These are phyloP conservation scores for Illadopsis cleaveri DNA, from an alignment of 2,113 vertebrate species.

Conservation along the genomic window DNA sequence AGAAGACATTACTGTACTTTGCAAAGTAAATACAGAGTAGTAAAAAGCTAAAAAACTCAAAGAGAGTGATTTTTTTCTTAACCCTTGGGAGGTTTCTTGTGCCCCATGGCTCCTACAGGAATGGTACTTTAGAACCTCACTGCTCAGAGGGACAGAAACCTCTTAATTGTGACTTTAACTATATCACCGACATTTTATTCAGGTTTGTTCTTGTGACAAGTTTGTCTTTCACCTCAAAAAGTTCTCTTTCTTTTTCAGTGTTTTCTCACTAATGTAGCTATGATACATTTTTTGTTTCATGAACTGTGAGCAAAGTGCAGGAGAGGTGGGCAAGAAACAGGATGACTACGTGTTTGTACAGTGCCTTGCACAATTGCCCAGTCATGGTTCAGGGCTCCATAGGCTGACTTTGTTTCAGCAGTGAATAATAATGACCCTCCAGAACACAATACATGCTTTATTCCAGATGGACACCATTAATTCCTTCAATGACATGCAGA, in stretches of 20 bases:
- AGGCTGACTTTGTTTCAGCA: not conserved
- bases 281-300: not conserved
- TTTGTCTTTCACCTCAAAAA: not conserved
- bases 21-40: not conserved
- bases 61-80: not conserved
- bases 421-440: not conserved
- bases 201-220: not conserved
- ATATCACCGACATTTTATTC: not conserved
- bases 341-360: not conserved
- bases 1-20: not conserved
- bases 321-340: not conserved
- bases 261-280: not conserved
- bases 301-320: not conserved
- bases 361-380: not conserved
- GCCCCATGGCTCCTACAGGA: not conserved
- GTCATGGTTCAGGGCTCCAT: not conserved
- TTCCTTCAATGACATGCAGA: not conserved
- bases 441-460: not conserved
- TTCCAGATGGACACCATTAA: constrained; percentile 7
- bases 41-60: not conserved
- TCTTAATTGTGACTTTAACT: not conserved
- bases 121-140: not conserved
- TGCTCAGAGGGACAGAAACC: not conserved
- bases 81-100: not conserved
- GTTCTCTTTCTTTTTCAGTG: not conserved